Percentiles rank a stretch among this genome's conserved stretches.
phyloP scores from a whole-genome alignment of 2,888 invertebrate species.

The Cosmorhoe ocellata region DNA sequence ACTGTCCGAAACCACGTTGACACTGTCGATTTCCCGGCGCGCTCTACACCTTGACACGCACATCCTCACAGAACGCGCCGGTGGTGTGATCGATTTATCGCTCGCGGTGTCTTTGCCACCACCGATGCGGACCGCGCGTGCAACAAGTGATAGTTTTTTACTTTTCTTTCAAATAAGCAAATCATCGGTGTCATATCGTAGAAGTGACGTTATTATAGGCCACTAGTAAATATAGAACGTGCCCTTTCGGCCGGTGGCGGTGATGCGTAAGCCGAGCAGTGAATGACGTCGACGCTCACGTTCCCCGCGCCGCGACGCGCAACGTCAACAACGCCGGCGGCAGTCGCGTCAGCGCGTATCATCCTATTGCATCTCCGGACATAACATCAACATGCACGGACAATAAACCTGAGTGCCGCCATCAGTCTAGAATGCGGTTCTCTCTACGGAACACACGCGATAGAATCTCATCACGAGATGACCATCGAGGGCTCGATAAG shows the following conservation, averaged over 20 bases:
- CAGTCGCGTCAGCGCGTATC: slow-evolving; percentile 47
- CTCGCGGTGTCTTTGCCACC: slow-evolving; percentile 52
- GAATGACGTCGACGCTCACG: slow-evolving; percentile 74
- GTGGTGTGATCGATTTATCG: slow-evolving; percentile 64
- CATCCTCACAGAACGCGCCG: slow-evolving; percentile 55
- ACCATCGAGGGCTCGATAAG: slow-evolving; percentile 10
- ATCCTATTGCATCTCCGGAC: slow-evolving; percentile 52
- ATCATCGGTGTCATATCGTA: slow-evolving; percentile 55
- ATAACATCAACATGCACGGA: slow-evolving; percentile 59
- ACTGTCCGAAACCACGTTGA: slow-evolving; percentile 71
- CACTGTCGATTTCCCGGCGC: slow-evolving; percentile 60
- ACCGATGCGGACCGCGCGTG: slow-evolving; percentile 61
- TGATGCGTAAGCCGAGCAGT: slow-evolving; percentile 73
- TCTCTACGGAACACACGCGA: slow-evolving; percentile 11
- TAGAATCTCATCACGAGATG: slow-evolving; percentile 4
- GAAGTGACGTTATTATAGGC: slow-evolving; percentile 71
- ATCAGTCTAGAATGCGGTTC: slow-evolving; percentile 11
- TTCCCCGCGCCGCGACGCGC: slow-evolving; percentile 75
- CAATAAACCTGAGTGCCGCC: slow-evolving; percentile 8
- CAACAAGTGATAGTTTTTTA: slow-evolving; percentile 75
- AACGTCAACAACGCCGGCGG: slow-evolving; percentile 75
- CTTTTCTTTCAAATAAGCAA: slow-evolving; percentile 56
- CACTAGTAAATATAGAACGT: slow-evolving; percentile 76
- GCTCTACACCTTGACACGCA: slow-evolving; percentile 68
- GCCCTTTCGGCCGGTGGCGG: slow-evolving; percentile 73